These are phyloP conservation scores for Terebella lapidaria DNA, from an alignment of 2,888 invertebrate species.

Conservation along the genomic window DNA sequence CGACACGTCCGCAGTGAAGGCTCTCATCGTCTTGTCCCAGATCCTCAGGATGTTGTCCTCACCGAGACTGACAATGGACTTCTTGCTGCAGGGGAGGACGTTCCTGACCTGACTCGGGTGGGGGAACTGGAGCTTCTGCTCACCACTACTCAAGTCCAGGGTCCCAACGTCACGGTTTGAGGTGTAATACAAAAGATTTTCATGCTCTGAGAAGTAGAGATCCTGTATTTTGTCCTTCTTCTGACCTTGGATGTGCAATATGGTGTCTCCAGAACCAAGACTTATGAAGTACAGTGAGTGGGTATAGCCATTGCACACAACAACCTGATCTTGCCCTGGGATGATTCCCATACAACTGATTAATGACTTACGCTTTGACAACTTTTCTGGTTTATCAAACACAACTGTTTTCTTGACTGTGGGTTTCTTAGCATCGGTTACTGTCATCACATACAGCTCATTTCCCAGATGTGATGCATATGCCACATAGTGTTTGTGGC, in stretches of 20 bases:
- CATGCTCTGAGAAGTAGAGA: neutral
- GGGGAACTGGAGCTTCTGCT: neutral
- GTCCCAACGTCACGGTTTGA: neutral
- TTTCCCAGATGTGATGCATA: neutral
- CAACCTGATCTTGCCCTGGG: neutral
- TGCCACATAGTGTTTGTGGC: neutral
- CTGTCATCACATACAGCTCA: neutral
- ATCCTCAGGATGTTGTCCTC: constrained; percentile 34
- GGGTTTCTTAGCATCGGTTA: neutral
- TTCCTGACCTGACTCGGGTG: constrained; percentile 16
- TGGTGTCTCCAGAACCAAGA: neutral
- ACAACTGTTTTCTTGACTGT: neutral
- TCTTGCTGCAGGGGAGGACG: constrained; percentile 1
- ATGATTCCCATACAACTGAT: neutral
- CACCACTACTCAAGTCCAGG: constrained; percentile 1
- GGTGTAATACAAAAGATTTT: neutral
- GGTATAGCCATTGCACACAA: neutral
- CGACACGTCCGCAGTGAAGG: constrained; percentile 19
- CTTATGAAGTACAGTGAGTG: neutral
- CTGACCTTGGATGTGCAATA: neutral
- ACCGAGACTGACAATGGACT: constrained; percentile 26
- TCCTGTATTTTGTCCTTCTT: neutral
- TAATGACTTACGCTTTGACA: neutral
- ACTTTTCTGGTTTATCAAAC: neutral
- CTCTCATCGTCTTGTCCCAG: constrained; percentile 28